phyloP scores from a whole-genome alignment of 2,113 vertebrate genomes.

The Donacobius atricapilla region DNA sequence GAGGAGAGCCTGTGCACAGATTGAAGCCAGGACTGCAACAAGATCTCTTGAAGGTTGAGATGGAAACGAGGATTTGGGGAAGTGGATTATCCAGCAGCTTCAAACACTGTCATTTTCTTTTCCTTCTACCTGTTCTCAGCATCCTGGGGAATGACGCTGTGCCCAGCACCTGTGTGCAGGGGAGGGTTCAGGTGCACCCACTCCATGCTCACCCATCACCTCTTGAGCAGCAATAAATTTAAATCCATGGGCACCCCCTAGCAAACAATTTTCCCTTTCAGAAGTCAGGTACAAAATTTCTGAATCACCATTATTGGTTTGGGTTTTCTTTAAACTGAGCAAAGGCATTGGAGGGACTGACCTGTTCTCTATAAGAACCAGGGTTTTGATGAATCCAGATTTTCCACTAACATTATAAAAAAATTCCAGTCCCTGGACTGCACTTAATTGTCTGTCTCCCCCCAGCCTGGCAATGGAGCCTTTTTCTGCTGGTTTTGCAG shows the following conservation, averaged over 20 bases:
- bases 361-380: neutral
- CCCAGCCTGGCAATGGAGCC: neutral
- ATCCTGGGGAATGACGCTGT: neutral
- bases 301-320: neutral
- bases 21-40: neutral
- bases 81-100: neutral
- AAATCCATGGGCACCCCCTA: neutral
- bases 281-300: neutral
- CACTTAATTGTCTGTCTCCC: slow-evolving; percentile 22
- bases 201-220: neutral
- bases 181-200: neutral
- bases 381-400: slow-evolving; percentile 36
- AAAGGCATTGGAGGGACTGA: neutral
- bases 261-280: neutral
- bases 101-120: neutral
- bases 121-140: neutral
- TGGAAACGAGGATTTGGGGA: neutral
- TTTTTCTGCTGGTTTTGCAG: slow-evolving; percentile 57
- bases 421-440: neutral
- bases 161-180: neutral
- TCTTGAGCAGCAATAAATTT: neutral
- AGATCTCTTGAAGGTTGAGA: slow-evolving; percentile 37
- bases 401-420: slow-evolving; percentile 9
- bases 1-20: neutral
- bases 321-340: neutral